Base-by-base conservation (phyloP, 1,140 invertebrate species). In the Apis laboriosa region DNA sequence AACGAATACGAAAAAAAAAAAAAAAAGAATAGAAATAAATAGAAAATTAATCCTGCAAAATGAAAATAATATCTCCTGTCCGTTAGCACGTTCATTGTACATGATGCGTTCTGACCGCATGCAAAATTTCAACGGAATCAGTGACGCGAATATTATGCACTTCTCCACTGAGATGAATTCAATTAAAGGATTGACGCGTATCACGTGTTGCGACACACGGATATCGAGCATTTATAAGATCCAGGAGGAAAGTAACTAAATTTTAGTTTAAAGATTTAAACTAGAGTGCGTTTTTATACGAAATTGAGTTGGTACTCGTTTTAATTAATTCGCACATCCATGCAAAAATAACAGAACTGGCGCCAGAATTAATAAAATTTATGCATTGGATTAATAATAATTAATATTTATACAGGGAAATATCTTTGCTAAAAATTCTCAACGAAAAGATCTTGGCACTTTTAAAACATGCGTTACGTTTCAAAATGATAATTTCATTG, bases 131-230 rank as follows among this genome's bases (percentile, higher is more conserved):
- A 67, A 34, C 19, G 15, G 43, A 67, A 67, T 43, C 34, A 11
- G 64, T 67, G 64, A 43, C 63, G 24, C 24, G 28, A 64, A 64
- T 28, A 15, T 64, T n/a, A 64, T 28, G 63, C 63, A 15, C 24
- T 34, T 34, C 63, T 64, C 63, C 17, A 7, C 24, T 11, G 28
- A 67, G 34, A 67, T 21, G 64, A 67, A 67, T 67, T 67, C 19
- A 67, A 67, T 67, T 67, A 43, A 9, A 21, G 64, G 64, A 67
- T 67, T 67, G 64, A 67, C 64, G 64, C 19, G 64, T 43, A 17
- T 17, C 64, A 9, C 19, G 64, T 34, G 64, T 66, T 34, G 43
- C 64, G 17, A 43, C 28, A 17, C 7, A 2, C 17, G 64, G 17
- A 67, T 21, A 67, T 43, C 19, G 9, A 67, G 17, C 34, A 43